Conservation (phyloP, 2,888 invertebrate species). For the Catocala fraxini region DNA sequence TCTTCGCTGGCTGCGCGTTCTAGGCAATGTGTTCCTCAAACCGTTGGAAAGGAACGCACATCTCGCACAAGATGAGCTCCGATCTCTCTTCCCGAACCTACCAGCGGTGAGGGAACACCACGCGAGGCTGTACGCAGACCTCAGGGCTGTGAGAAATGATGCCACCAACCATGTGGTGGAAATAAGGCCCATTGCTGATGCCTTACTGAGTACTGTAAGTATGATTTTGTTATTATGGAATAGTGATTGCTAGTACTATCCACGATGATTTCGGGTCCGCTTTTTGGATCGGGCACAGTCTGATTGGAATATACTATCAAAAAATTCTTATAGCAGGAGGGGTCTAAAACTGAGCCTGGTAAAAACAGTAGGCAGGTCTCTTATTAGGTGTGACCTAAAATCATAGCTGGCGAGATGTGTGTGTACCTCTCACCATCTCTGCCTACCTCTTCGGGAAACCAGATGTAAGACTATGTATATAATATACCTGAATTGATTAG, state of each 20-base stretch:
- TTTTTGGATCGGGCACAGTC: no score
- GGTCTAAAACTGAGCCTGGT: no score
- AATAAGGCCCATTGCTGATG: constrained; percentile 74
- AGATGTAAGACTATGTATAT: no score
- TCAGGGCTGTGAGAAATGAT: constrained; percentile 60
- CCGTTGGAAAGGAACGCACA: constrained; percentile 91
- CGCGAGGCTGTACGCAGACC: constrained; percentile 68
- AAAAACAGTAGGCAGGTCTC: no score
- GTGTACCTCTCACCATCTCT: no score
- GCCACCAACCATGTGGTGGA: constrained; percentile 65
- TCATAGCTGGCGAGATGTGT: no score
- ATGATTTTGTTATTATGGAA: constrained; percentile 75
- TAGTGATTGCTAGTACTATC: no score
- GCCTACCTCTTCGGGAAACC: no score
- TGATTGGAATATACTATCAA: no score
- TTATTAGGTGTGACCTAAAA: no score
- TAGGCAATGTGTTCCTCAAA: constrained; percentile 94
- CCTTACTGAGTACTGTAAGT: constrained; percentile 74
- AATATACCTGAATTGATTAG: no score
- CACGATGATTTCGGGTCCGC: not conserved
- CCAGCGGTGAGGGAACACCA: constrained; percentile 90
- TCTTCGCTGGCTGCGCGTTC: constrained; percentile 95
- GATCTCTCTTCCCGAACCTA: constrained; percentile 94
- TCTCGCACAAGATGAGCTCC: constrained; percentile 91
- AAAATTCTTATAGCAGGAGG: no score